Percentiles rank a stretch among this genome's conserved stretches.
Evolutionary conservation across 1,140 invertebrate species (phyloP).

Genomic region (Dendrolimus punctatus): DNA sequence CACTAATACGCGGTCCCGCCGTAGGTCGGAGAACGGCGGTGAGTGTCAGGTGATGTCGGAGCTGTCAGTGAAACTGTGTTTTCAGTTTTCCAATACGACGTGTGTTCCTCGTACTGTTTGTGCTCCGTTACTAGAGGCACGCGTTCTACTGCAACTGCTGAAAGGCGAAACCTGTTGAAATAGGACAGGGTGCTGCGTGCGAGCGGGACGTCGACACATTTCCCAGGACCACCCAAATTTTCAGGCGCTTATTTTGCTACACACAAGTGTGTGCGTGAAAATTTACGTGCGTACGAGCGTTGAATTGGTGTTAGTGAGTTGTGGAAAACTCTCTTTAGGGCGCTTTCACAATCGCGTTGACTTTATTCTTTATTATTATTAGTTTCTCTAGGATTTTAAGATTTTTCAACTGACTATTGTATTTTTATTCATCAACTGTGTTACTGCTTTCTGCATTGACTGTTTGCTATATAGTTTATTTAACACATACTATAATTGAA

Average conservation of each 20-base stretch:
- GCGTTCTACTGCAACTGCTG: slow-evolving; percentile 60
- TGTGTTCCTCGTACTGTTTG: slow-evolving; percentile 62
- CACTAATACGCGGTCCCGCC: slow-evolving; percentile 31
- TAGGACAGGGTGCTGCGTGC: slow-evolving; percentile 48
- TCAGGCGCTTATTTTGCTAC: slow-evolving; percentile 63
- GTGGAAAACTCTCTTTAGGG: slow-evolving; percentile 67
- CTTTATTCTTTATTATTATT: background rate
- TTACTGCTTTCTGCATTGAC: no score
- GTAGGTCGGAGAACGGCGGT: slow-evolving; percentile 31
- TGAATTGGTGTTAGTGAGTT: slow-evolving; percentile 63
- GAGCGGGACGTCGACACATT: slow-evolving; percentile 34
- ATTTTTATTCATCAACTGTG: no score
- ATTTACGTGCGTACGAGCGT: slow-evolving; percentile 51
- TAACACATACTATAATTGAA: no score
- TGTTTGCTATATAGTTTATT: no score
- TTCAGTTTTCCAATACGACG: slow-evolving; percentile 60
- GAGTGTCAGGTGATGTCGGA: slow-evolving; percentile 58
- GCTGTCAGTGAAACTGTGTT: slow-evolving; percentile 66
- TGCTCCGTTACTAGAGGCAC: slow-evolving; percentile 65
- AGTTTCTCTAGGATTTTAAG: background rate
- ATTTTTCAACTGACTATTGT: no score
- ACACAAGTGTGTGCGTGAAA: slow-evolving; percentile 59
- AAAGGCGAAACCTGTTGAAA: slow-evolving; percentile 71
- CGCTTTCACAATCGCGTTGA: slow-evolving; percentile 48
- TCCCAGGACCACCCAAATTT: slow-evolving; percentile 27